These are phyloP conservation scores for Smutsia temminckii DNA, from an alignment of 2,797 vertebrate species.

Conservation along the genomic window DNA sequence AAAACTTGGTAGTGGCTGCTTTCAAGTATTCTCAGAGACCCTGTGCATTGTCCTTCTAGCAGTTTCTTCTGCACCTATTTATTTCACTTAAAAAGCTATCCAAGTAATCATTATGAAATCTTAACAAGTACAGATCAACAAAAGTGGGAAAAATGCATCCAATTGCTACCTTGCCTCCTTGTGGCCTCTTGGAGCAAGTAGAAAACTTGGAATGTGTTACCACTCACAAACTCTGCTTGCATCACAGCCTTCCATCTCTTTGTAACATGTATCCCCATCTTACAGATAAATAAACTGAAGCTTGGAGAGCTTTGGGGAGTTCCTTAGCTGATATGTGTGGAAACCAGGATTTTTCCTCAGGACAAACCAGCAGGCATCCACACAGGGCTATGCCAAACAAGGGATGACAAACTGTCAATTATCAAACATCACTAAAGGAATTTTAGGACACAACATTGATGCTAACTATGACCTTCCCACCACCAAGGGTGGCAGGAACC, in stretches of 20 bases:
- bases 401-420: neutral
- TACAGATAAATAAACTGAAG: neutral
- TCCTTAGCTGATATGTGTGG: neutral
- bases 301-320: neutral
- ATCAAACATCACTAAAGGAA: neutral
- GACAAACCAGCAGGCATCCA: neutral
- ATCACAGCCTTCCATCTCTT: neutral
- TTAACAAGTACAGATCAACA: neutral
- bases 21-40: neutral
- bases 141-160: neutral
- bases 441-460: neutral
- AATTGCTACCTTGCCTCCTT: neutral
- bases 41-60: neutral
- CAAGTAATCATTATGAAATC: neutral
- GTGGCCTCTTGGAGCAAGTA: neutral
- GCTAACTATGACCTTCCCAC: neutral
- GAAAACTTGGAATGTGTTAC: neutral
- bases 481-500: neutral
- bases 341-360: neutral
- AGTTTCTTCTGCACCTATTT: neutral
- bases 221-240: neutral
- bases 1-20: neutral
- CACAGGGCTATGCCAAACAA: neutral
- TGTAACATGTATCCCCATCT: neutral
- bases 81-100: no score